phyloP scores from a whole-genome alignment of 1,140 invertebrate species.

The Lepidurus packardi region DNA sequence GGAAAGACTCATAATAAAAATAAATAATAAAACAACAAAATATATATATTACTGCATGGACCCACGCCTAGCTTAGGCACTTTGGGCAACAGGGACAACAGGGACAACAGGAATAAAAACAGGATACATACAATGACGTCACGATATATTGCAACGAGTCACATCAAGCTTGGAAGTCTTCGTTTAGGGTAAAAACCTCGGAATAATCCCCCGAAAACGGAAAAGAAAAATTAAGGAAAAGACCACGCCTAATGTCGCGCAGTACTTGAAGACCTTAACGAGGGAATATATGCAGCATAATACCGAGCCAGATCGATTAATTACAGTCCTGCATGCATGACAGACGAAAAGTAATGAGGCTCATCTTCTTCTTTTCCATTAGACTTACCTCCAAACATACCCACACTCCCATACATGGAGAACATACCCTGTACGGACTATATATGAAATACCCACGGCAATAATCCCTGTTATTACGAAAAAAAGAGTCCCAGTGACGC shows the following conservation, averaged over 20 bases:
- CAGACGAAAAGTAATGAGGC: slow-evolving; percentile 21
- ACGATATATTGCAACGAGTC: no score
- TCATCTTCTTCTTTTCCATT: slow-evolving; percentile 19
- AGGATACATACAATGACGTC: no score
- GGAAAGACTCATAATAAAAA: no score
- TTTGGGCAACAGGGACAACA: no score
- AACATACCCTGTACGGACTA: not conserved
- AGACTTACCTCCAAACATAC: not conserved
- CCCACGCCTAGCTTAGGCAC: no score
- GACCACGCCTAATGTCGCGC: slow-evolving; percentile 9
- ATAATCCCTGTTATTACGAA: not conserved
- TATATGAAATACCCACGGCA: not conserved
- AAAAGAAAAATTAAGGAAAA: not conserved
- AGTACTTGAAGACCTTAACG: not conserved
- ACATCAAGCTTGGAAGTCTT: no score
- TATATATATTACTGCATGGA: no score
- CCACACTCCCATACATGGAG: not conserved
- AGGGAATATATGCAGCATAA: not conserved
- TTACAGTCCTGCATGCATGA: slow-evolving; percentile 14
- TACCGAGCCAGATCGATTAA: slow-evolving; percentile 6
- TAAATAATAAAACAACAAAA: no score
- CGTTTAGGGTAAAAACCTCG: no score
- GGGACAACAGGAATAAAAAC: no score
- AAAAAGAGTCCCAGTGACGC: not conserved
- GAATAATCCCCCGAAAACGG: not conserved